Conservation (phyloP, 2,797 vertebrate genomes). For the Galaxias olidus region DNA sequence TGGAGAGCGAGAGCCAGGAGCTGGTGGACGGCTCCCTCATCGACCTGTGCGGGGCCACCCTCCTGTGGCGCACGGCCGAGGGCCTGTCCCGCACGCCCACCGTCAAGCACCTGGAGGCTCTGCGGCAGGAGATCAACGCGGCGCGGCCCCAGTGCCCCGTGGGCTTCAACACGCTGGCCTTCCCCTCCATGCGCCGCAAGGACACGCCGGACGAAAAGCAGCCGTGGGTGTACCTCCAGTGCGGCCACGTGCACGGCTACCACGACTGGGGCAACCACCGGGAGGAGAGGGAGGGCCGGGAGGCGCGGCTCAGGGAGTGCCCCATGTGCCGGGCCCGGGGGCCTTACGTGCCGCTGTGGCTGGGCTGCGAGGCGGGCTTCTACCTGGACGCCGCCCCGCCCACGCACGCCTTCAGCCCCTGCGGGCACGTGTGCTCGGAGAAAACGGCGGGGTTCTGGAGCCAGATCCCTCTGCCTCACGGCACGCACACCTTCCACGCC, state of each 20-base stretch:
- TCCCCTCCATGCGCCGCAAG: slow-evolving; percentile 97
- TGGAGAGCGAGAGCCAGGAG: slow-evolving; percentile 92
- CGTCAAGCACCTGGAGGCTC: slow-evolving; percentile 94
- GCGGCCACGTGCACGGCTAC: slow-evolving; percentile 96
- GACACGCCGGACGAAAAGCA: slow-evolving; percentile 97
- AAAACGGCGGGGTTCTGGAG: slow-evolving; percentile 97
- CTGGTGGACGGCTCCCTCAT: slow-evolving; percentile 96
- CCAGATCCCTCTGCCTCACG: slow-evolving; percentile 96
- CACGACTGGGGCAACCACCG: slow-evolving; percentile 95
- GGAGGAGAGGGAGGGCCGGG: slow-evolving; percentile 74
- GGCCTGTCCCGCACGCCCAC: slow-evolving; percentile 94
- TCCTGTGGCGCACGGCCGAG: slow-evolving; percentile 96
- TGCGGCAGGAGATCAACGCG: slow-evolving; percentile 96
- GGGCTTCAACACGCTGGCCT: slow-evolving; percentile 98
- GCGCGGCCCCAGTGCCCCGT: slow-evolving; percentile 96
- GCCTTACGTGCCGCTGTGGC: slow-evolving; percentile 96
- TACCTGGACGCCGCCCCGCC: slow-evolving; percentile 95
- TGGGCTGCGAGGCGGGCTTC: slow-evolving; percentile 95
- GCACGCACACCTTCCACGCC: slow-evolving; percentile 97
- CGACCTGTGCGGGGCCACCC: slow-evolving; percentile 93
- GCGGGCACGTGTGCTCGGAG: slow-evolving; percentile 96
- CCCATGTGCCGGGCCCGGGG: slow-evolving; percentile 96
- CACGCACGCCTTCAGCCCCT: slow-evolving; percentile 93
- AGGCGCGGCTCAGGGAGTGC: slow-evolving; percentile 89
- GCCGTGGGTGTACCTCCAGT: slow-evolving; percentile 96